Evolutionary conservation across 1,140 invertebrate genomes (phyloP).

Genomic region (Halotydeus destructor): DNA sequence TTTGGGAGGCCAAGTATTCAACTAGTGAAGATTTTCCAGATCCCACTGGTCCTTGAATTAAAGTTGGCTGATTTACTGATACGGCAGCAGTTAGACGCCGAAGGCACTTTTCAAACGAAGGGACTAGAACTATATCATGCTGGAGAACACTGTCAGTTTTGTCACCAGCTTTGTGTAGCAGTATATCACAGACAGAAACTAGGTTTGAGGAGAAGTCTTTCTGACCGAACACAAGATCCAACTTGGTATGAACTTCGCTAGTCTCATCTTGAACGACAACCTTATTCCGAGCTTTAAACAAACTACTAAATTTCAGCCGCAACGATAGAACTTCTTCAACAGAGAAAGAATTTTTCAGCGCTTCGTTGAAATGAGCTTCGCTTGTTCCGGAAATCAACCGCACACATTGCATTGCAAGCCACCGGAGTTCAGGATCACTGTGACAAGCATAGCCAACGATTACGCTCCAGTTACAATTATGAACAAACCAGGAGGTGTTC

Average conservation of each 20-base stretch:
- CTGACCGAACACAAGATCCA: neutral
- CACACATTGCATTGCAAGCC: conserved; percentile 7
- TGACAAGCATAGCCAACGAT: neutral
- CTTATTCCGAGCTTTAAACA: neutral
- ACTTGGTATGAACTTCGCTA: neutral
- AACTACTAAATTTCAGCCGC: conserved; percentile 2
- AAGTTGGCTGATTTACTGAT: conserved; percentile 47
- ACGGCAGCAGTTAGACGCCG: conserved; percentile 27
- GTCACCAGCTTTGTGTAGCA: conserved; percentile 9
- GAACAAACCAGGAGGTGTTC: conserved; percentile 5
- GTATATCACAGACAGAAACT: conserved; percentile 14
- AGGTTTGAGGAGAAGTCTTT: conserved; percentile 14
- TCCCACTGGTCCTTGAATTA: conserved; percentile 72
- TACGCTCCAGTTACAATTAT: conserved; percentile 6
- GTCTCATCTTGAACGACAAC: neutral
- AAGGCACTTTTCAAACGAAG: conserved; percentile 21
- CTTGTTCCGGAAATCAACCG: conserved; percentile 1
- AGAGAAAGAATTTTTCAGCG: neutral
- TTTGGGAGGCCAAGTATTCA: conserved; percentile 58
- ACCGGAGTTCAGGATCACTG: conserved; percentile 3
- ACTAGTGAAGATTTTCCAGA: conserved; percentile 82
- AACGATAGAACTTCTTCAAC: neutral
- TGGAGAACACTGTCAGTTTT: neutral
- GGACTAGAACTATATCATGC: conserved; percentile 20
- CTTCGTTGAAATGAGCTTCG: neutral